These are phyloP conservation scores for Trilocha varians DNA, from an alignment of 2,888 invertebrate genomes.

Conservation along the genomic window DNA sequence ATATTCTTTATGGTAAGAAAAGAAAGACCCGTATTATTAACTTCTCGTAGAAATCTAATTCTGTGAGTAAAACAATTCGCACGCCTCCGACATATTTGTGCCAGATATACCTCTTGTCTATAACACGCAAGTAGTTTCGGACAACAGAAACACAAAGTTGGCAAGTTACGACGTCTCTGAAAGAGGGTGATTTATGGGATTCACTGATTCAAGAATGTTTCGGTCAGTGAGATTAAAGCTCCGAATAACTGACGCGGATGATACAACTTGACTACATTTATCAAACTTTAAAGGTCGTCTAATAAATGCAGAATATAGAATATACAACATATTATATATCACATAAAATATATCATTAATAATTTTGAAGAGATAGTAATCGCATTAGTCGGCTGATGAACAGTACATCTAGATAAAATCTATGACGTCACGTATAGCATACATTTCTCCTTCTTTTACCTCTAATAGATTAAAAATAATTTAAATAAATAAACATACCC, in stretches of 20 bases:
- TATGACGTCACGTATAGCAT: no score
- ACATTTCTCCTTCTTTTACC: no score
- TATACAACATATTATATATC: no score
- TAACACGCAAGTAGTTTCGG: background rate
- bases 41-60: background rate
- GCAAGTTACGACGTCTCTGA: conserved; percentile 3
- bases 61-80: background rate
- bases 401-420: no score
- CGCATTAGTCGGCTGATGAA: no score
- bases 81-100: background rate
- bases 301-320: no score
- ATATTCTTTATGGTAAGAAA: background rate
- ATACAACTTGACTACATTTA: background rate
- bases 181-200: conserved; percentile 3
- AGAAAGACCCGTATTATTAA: background rate
- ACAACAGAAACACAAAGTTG: background rate
- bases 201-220: conserved; percentile 7
- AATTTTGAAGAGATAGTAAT: no score
- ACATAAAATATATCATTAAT: no score
- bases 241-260: background rate
- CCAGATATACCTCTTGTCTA: background rate
- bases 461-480: no score
- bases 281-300: conserved; percentile 2
- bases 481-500: no score
- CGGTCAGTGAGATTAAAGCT: conserved; percentile 9